phyloP scores from a whole-genome alignment of 2,888 invertebrate species.

The Eupithecia pulchellata region DNA sequence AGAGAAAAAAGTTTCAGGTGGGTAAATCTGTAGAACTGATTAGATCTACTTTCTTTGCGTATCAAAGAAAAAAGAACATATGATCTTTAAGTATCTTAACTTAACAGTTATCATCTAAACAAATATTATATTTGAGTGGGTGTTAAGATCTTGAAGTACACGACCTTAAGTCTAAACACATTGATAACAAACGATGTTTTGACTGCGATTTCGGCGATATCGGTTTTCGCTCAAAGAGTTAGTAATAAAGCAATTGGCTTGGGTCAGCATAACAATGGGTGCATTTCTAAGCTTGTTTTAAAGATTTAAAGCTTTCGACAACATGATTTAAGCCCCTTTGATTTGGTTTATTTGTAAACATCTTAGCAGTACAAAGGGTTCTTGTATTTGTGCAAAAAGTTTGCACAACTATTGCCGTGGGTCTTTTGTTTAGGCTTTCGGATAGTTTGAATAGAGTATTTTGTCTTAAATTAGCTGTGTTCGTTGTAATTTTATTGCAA shows the following conservation, averaged over 20 bases:
- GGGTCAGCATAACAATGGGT: constrained; percentile 81
- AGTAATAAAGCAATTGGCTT: constrained; percentile 84
- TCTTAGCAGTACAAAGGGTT: constrained; percentile 74
- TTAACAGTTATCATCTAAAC: background rate
- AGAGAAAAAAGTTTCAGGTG: background rate
- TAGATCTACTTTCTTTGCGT: background rate
- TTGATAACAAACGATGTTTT: constrained; percentile 79
- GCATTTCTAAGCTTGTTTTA: constrained; percentile 82
- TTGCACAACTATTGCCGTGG: constrained; percentile 81
- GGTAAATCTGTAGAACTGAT: background rate
- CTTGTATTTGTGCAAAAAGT: constrained; percentile 71
- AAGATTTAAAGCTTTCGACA: constrained; percentile 84
- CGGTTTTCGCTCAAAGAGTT: constrained; percentile 71
- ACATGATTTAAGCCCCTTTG: constrained; percentile 85
- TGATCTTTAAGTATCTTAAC: background rate
- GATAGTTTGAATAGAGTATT: constrained; percentile 67
- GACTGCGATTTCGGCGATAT: constrained; percentile 81
- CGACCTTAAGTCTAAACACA: constrained; percentile 40
- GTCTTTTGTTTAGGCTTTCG: constrained; percentile 65
- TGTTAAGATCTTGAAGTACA: constrained; percentile 31
- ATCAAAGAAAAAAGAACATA: background rate
- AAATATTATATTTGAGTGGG: background rate
- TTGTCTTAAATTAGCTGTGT: constrained; percentile 40
- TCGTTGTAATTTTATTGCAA: background rate
- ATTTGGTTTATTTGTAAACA: constrained; percentile 83